Evolutionary conservation across 2,797 vertebrate genomes (phyloP), one percentile per base, ranked within the genome.

Genomic region (Enteromius viviparus): DNA sequence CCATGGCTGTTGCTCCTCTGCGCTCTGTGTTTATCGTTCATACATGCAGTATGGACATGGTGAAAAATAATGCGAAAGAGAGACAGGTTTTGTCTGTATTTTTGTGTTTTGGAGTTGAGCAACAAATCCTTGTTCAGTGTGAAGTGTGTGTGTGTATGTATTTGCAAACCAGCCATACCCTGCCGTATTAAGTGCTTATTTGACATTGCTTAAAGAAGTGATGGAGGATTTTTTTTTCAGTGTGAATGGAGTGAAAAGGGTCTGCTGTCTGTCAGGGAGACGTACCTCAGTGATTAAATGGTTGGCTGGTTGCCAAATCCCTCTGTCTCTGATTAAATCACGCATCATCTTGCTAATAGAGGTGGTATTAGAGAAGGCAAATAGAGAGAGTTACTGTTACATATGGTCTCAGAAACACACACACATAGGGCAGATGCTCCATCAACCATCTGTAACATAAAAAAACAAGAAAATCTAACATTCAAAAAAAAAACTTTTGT

Each of bases 101-200:
- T 70, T 47, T 47, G 45, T 47, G 23, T 72, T 64, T 26, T 29
- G 10, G 0, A 23, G 42, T 15, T 72, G 21, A 72, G 19, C 14
- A 72, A 37, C 12, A 62, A 15, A 23, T 47, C 19, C 23, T 55
- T 19, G 23, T 6, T 66, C 37, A 81, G 74, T 84, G 15, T 42
- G 53, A 62, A 34, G 12, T 51, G 42, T 75, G 21, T 49, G 3
- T 21, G n/a, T 47, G 26, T 17, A 7, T 29, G 45, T 19, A 37
- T 72, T 45, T 78, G 60, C 74, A 83, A 87, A 85, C 86, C 87
- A 87, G 88, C 89, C 81, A 69, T 49, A 81, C n/a, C 84, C 85
- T 77, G 26, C 49, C 74, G 86, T 87, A 76, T 70, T 6, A 84
- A 83, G 85, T 81, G 88, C 47, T 88, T 85, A 65, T 69, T 69